Conservation (phyloP, 2,888 invertebrate species). For the Glyphotaelius pellucidus region DNA sequence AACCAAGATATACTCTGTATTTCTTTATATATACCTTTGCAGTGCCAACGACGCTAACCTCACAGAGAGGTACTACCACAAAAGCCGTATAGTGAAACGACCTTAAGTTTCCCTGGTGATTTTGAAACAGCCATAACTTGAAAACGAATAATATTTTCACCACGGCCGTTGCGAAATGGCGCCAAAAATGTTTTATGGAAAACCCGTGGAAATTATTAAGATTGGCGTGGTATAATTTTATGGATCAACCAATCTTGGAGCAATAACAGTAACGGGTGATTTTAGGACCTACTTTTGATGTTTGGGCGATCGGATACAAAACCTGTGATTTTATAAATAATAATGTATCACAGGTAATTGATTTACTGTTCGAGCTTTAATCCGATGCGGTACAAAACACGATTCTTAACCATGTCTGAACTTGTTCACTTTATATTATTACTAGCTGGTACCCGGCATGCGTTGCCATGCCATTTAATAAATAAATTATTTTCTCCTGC, state of each 20-base stretch:
- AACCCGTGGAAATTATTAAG: background rate
- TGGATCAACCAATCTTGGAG: background rate
- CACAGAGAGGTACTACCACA: background rate
- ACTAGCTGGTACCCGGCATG: no score
- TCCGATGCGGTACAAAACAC: background rate
- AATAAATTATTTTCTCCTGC: no score
- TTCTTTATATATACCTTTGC: no score
- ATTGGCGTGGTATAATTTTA: conserved; percentile 35
- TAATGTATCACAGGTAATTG: background rate
- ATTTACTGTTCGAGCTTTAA: background rate
- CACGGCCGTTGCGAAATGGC: background rate
- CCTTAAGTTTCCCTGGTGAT: background rate
- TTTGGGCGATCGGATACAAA: background rate
- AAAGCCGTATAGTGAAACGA: background rate
- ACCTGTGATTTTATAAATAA: background rate
- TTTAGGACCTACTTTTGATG: background rate
- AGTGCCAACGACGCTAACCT: background rate
- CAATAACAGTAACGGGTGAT: conserved; percentile 20
- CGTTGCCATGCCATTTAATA: no score
- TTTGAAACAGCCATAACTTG: conserved; percentile 10
- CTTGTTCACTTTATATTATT: background rate
- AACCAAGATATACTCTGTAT: background rate
- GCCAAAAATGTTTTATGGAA: conserved; percentile 26
- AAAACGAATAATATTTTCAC: background rate
- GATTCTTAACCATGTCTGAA: background rate